These are phyloP conservation scores for Anguilla japonica DNA, from an alignment of 2,113 vertebrate species.

Conservation along the genomic window DNA sequence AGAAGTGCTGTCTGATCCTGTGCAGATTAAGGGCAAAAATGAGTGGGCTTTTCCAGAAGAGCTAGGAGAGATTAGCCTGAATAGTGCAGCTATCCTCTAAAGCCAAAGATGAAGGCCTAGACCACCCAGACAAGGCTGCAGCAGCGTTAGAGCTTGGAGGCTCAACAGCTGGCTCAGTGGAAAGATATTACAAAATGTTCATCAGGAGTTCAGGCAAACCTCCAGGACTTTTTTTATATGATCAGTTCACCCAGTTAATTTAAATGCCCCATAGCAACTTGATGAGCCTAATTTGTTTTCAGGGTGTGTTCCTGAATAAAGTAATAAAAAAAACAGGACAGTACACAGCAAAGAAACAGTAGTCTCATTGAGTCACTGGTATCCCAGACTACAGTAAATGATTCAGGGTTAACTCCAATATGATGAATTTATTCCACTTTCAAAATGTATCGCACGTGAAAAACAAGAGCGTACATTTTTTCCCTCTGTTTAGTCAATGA, in stretches of 20 bases:
- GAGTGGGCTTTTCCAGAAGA: neutral
- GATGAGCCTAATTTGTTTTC: conserved; percentile 10
- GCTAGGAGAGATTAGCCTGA: neutral
- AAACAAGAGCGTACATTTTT: neutral
- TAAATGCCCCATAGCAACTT: conserved; percentile 3
- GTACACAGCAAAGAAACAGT: too few species aligned
- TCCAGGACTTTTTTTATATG: neutral
- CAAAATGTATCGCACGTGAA: neutral
- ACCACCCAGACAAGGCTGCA: neutral
- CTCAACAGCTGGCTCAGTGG: neutral
- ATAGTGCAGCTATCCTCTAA: neutral
- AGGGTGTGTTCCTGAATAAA: neutral
- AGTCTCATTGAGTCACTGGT: neutral
- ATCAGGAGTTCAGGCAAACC: conserved; percentile 5
- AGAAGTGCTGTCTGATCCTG: neutral
- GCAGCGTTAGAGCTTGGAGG: neutral
- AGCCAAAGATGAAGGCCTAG: neutral
- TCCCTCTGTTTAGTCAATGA: neutral
- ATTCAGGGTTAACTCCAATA: conserved; percentile 21
- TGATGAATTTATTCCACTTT: conserved; percentile 10
- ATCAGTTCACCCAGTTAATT: too few species aligned
- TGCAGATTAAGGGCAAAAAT: neutral
- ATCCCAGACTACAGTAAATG: conserved; percentile 6
- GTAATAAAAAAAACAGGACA: neutral
- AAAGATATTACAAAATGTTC: neutral